Conservation (phyloP, 2,113 vertebrate genomes). For the Casuarius casuarius region DNA sequence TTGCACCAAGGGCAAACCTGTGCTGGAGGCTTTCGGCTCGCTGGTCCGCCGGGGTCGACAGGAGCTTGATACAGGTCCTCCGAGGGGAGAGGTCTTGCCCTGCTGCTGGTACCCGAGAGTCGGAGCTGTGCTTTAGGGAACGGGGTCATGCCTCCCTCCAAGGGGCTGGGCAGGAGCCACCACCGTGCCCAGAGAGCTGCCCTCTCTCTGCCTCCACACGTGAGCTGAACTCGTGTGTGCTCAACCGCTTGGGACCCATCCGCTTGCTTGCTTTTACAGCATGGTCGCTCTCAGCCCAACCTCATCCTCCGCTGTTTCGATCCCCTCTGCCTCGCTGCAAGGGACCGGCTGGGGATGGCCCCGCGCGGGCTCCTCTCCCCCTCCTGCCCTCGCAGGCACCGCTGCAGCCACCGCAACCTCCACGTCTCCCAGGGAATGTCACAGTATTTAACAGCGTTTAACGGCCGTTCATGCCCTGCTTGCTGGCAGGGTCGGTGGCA, state of each 20-base stretch:
- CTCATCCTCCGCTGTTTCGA: neutral
- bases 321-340: neutral
- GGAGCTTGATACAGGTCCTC: neutral
- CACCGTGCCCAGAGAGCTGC: neutral
- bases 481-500: neutral
- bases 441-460: neutral
- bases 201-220: neutral
- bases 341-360: neutral
- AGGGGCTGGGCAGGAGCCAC: neutral
- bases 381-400: neutral
- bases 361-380: neutral
- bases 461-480: neutral
- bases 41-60: accelerated
- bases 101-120: neutral
- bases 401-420: neutral
- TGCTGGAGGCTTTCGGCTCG: accelerated
- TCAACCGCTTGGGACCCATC: neutral
- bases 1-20: neutral
- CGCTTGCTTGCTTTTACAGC: neutral
- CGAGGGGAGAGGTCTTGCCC: accelerated
- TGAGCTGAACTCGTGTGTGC: neutral
- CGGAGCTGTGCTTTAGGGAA: neutral
- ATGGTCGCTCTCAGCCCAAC: neutral
- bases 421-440: neutral
- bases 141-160: neutral